phyloP scores from a whole-genome alignment of 2,113 vertebrate genomes.

The Antidorcas marsupialis region DNA sequence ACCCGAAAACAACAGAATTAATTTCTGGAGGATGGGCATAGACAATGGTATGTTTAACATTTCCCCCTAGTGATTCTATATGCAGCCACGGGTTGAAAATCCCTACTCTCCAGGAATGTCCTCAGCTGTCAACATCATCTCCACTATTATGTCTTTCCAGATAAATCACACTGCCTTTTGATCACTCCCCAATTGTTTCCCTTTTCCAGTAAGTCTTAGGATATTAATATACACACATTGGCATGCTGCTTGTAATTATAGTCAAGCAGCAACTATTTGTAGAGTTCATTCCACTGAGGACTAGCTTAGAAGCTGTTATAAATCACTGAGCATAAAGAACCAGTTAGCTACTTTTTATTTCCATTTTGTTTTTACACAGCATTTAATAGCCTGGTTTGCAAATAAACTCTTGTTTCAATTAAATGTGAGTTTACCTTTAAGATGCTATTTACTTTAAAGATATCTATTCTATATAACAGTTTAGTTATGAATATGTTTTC shows the following conservation, averaged over 20 bases:
- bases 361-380: background rate
- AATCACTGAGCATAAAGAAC: background rate
- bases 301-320: slow-evolving; percentile 18
- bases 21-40: background rate
- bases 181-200: background rate
- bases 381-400: slow-evolving; percentile 18
- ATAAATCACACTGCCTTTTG: slow-evolving; percentile 17
- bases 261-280: slow-evolving; percentile 13
- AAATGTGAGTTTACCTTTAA: slow-evolving; percentile 38
- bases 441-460: slow-evolving; percentile 9
- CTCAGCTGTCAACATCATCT: background rate
- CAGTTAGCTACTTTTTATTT: slow-evolving; percentile 7
- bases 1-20: background rate
- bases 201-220: background rate
- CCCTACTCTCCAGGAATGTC: background rate
- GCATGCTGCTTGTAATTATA: slow-evolving; percentile 21
- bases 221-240: slow-evolving; percentile 11
- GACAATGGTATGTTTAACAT: background rate
- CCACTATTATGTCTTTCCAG: background rate
- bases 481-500: slow-evolving; percentile 37
- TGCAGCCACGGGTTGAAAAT: background rate
- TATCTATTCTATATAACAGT: slow-evolving; percentile 12
- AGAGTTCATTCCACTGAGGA: background rate
- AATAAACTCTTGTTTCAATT: slow-evolving; percentile 48
- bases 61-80: background rate